phyloP scores from a whole-genome alignment of 2,797 vertebrate species.

The Lithobates sylvaticus region DNA sequence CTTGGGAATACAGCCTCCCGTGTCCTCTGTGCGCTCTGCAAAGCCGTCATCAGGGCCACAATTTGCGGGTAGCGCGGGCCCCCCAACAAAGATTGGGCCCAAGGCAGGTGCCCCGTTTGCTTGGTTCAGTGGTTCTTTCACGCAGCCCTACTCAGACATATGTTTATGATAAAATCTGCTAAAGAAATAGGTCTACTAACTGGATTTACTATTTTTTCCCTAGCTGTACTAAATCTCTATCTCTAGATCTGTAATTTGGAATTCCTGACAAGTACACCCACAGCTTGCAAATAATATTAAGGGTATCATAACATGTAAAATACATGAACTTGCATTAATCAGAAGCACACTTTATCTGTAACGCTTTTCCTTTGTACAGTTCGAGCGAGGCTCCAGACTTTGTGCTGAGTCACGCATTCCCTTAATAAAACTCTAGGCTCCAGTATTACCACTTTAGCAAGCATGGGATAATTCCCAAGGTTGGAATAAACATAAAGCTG shows the following conservation, averaged over 20 bases:
- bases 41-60: no score
- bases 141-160: no score
- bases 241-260: neutral
- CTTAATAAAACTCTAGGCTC: constrained; percentile 3
- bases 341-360: neutral
- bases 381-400: neutral
- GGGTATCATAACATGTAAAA: neutral
- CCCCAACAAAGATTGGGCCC: no score
- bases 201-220: neutral
- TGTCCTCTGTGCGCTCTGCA: no score
- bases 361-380: neutral
- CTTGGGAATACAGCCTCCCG: no score
- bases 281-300: neutral
- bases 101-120: no score
- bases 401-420: constrained; percentile 31
- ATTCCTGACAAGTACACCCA: neutral
- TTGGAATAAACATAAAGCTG: neutral
- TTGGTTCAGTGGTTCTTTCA: neutral
- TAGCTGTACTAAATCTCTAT: neutral
- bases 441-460: neutral
- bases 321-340: neutral
- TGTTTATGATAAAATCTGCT: no score
- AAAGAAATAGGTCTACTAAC: neutral
- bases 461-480: constrained; percentile 9
- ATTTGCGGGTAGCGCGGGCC: no score